Evolutionary conservation across 2,888 invertebrate species (phyloP).

Genomic region (Automeris io): DNA sequence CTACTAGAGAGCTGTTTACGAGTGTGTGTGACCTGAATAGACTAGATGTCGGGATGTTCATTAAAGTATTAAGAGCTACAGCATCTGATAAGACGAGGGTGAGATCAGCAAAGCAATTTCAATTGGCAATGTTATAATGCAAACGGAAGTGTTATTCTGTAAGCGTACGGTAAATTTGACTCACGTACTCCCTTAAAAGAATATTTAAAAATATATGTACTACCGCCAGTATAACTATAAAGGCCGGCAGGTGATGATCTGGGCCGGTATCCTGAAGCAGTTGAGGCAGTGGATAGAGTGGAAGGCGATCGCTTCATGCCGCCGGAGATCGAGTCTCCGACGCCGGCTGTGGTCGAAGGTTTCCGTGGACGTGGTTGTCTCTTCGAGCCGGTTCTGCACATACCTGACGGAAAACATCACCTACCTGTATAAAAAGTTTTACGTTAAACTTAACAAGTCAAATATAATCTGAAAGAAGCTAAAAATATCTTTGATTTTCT

Average conservation of each 20-base stretch:
- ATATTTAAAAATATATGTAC: conserved; percentile 9
- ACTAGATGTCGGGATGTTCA: no score
- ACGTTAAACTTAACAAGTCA: not conserved
- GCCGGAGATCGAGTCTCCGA: conserved; percentile 39
- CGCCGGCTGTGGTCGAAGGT: conserved; percentile 49
- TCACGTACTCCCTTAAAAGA: not conserved
- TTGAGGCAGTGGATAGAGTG: conserved; percentile 64
- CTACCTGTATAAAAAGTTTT: conserved; percentile 12
- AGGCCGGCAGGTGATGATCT: conserved; percentile 88
- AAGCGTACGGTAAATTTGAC: no score
- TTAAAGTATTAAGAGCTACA: no score
- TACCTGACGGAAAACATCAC: conserved; percentile 41
- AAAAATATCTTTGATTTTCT: no score
- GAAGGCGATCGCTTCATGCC: conserved; percentile 59
- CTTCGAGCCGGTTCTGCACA: conserved; percentile 71
- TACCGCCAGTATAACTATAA: conserved; percentile 82
- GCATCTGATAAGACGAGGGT: no score
- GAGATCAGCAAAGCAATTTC: no score
- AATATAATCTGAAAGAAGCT: no score
- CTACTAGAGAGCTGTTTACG: no score
- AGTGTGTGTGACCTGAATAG: no score
- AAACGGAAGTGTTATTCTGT: no score
- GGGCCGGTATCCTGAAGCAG: conserved; percentile 77
- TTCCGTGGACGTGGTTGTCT: conserved; percentile 67
- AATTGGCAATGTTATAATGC: no score